Base-by-base conservation (phyloP, 2,797 vertebrate species). In the Periophthalmus magnuspinnatus region DNA sequence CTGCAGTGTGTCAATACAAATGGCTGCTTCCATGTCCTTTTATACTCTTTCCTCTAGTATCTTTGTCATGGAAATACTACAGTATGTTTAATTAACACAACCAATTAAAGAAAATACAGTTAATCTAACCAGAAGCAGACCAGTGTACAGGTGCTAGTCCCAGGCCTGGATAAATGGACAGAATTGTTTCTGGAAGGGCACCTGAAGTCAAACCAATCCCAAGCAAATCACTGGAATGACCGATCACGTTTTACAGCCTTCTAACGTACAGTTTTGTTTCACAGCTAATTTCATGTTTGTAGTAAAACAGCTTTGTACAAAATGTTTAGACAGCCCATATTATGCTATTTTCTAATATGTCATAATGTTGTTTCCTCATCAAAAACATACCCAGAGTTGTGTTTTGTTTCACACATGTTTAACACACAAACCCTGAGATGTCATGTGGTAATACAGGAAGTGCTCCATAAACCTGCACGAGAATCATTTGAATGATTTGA, bases 11-110 rank as follows among this genome's bases (percentile, higher is more conserved):
- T 14, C 74, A 72, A 34, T 65, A 63, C 68, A 74, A 54, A 68
- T 70, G 59, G 65, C 59, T 24, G 72, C 74, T 57, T 66, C n/a
- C 2, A 3, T 70, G 65, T 52, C 11, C 33, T 65, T 71, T 79
- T 63, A 34, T 76, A 38, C 33, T 3, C 72, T 67, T 77, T 50
- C 69, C 75, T 81, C 75, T 60, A 80, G 81, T 36, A 22, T 70
- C 61, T 84, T 82, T 82, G 71, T 69, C 58, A 77, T 55, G 50
- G 54, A 70, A 81, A 74, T 34, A 79, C 72, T 57, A 57, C 24
- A 48, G 60, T 64, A 33, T 70, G 59, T 62, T 74, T 80, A 64
- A 79, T 84, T 81, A 74, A 84, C 67, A 55, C 47, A n/a, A 3
- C 58, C 75, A 63, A 70, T 77, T 83, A 69, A 75, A 75, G 56